Evolutionary conservation across 2,888 invertebrate genomes (phyloP).

Genomic region (Pristionchus exspectatus): DNA sequence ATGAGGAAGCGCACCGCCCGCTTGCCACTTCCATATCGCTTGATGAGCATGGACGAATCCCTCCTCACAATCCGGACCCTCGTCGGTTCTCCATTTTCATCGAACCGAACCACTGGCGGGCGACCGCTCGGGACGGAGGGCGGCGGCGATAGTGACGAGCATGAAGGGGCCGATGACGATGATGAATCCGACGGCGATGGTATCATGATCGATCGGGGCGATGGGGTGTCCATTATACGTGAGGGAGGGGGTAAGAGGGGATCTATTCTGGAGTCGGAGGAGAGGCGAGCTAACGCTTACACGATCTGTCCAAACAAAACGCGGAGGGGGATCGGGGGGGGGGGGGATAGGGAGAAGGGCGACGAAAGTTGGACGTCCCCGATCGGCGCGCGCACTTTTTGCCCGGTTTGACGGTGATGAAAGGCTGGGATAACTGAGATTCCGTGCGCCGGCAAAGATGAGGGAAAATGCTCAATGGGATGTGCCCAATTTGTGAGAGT

Average conservation of each 20-base stretch:
- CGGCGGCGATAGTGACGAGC: background rate
- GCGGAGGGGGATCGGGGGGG: background rate
- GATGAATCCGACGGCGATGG: slow-evolving; percentile 12
- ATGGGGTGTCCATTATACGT: background rate
- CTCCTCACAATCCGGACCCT: background rate
- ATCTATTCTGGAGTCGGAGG: background rate
- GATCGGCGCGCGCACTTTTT: background rate
- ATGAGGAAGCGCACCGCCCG: slow-evolving; percentile 43
- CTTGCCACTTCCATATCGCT: slow-evolving; percentile 3
- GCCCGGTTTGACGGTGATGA: background rate
- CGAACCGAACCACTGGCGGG: background rate
- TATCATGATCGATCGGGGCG: slow-evolving; percentile 42
- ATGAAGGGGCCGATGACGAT: background rate
- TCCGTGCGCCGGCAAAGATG: background rate
- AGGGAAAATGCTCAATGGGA: background rate
- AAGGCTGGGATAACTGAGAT: background rate
- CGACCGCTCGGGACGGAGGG: background rate
- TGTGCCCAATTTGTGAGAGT: too few species aligned
- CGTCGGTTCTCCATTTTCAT: slow-evolving; percentile 27
- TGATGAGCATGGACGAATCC: slow-evolving; percentile 41
- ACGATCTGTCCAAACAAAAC: slow-evolving; percentile 43
- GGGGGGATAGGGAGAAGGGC: background rate
- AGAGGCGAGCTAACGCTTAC: background rate
- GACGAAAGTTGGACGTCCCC: slow-evolving; percentile 11
- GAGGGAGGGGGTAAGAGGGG: background rate